Base-by-base conservation (phyloP, 2,113 vertebrate species). In the Ailuropoda melanoleuca region DNA sequence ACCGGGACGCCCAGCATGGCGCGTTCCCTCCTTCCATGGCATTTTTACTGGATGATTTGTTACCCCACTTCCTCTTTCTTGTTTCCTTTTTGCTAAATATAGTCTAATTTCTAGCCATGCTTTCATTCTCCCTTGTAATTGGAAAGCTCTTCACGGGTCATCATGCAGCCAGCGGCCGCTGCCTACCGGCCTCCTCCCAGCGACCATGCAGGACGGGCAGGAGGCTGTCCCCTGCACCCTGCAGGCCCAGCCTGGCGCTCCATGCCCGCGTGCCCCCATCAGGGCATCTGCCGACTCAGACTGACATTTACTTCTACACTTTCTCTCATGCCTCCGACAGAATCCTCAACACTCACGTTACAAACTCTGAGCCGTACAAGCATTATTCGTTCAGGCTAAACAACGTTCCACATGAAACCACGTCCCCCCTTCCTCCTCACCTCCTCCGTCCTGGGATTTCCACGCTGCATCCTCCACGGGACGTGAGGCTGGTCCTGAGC, bases 201-300 rank as follows among this genome's bases (percentile, higher is more conserved):
- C 1, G 64, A n/a, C 26, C 31, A 4, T 6, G 0, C 15, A 0
- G 2, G 66, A 19, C 34, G 0, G 17, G 66, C 17, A 19, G 64
- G 34, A 18, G 8, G 17, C 31, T 3, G 64, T 18, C 64, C 64
- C 64, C 5, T 2, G 17, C 68, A 23, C 43, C 43, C 53, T 9
- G 17, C 68, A 23, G n/a, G n/a, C 68, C 68, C 60, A 29, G 60
- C 60, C 60, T 7, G 31, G 34, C 3, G 17, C 39, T 6, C 37
- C 12, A 43, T 43, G 43, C 43, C 12, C 24, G 6, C 3, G 1
- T 46, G 72, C 21, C 39, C 31, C 72, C 24, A 7, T 0, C 39
- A 29, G 43, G 0, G 24, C 1, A 24, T 48, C 72, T 15, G 72
- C 72, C 7, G 12, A 15, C 6, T 8, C 8, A 8, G 1, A 9